Evolutionary conservation across 1,140 invertebrate species (phyloP).

Genomic region (Eriocheir sinensis): DNA sequence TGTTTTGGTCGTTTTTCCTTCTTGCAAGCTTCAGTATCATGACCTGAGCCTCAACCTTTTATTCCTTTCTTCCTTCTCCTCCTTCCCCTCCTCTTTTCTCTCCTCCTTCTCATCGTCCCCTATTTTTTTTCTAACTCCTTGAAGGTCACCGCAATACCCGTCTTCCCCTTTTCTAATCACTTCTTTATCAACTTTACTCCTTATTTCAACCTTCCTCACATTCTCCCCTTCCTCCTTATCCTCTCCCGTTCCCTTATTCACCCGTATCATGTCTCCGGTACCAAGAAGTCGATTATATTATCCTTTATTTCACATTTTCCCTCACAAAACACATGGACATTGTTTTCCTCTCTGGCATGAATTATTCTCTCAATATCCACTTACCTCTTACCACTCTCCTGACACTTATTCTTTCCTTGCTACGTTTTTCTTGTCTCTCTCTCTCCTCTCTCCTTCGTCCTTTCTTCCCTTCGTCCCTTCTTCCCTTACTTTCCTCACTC

Average conservation of each 20-base stretch:
- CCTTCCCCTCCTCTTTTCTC: neutral
- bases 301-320: too few relatives aligned
- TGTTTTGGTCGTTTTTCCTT: slow-evolving; percentile 2
- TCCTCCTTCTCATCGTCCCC: neutral
- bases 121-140: neutral
- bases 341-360: too few relatives aligned
- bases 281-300: too few relatives aligned
- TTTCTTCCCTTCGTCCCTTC: too few relatives aligned
- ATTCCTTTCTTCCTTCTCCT: neutral
- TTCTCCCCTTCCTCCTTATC: neutral
- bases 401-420: neutral
- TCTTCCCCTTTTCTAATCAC: too few relatives aligned
- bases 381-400: neutral
- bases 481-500: too few relatives aligned
- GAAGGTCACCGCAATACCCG: too few relatives aligned
- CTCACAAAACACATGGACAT: too few relatives aligned
- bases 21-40: neutral
- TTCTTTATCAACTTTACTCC: too few relatives aligned
- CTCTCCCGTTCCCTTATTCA: neutral
- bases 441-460: slow-evolving; percentile 9
- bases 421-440: too few relatives aligned
- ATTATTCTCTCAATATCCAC: too few relatives aligned
- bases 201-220: neutral
- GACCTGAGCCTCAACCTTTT: neutral
- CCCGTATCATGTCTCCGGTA: too few relatives aligned